Percentiles rank a stretch among this genome's conserved stretches.
These are phyloP conservation scores for Syngnathus typhle DNA, from an alignment of 2,113 vertebrate species.

Conservation along the genomic window DNA sequence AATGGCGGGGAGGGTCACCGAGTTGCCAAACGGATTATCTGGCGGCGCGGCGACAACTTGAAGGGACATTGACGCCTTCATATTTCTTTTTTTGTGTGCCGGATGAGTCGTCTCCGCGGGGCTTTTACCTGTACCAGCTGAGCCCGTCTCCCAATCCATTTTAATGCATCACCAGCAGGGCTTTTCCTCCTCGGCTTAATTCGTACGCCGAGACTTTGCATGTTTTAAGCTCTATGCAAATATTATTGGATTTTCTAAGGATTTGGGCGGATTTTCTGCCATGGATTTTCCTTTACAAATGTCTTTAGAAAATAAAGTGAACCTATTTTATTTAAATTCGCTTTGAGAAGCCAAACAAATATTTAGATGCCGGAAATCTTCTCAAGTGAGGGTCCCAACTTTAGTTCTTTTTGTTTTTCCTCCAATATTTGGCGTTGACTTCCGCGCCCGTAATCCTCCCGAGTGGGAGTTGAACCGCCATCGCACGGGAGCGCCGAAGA, in stretches of 20 bases:
- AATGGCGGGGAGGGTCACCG: constrained; percentile 56
- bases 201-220: constrained; percentile 76
- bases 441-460: constrained; percentile 44
- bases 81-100: constrained; percentile 24
- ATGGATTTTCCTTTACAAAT: constrained; percentile 74
- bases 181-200: constrained; percentile 75
- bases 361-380: constrained; percentile 65
- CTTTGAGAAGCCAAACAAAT: constrained; percentile 70
- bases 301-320: constrained; percentile 77
- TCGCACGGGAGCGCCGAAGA: neutral
- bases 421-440: constrained; percentile 39
- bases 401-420: constrained; percentile 35
- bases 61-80: constrained; percentile 50
- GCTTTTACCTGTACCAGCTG: constrained; percentile 74
- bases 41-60: constrained; percentile 36
- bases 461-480: constrained; percentile 30
- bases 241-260: constrained; percentile 79
- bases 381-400: constrained; percentile 51
- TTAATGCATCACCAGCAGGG: constrained; percentile 74
- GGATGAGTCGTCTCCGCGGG: constrained; percentile 54
- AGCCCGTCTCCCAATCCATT: constrained; percentile 71
- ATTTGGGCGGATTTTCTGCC: constrained; percentile 75
- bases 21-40: constrained; percentile 53
- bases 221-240: constrained; percentile 81
- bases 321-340: constrained; percentile 72